Evolutionary conservation across 2,797 vertebrate species (phyloP).

Genomic region (Pangasius krempfi): DNA sequence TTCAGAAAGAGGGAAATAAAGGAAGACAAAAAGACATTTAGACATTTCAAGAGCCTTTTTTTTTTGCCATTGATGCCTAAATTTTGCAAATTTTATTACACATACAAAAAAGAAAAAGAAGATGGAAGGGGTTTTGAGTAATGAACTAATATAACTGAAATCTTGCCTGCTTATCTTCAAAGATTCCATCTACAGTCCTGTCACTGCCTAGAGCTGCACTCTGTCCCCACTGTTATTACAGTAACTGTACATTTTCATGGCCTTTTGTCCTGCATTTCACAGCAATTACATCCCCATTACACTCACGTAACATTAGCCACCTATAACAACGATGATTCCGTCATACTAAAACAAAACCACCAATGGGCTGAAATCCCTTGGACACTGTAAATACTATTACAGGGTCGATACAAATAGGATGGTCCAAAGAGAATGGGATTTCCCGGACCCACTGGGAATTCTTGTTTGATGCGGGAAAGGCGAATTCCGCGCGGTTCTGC

Average conservation of each 20-base stretch:
- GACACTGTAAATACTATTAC: conserved; percentile 77
- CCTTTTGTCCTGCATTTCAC: conserved; percentile 45
- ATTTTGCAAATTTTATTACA: conserved; percentile 26
- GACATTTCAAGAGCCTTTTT: background rate
- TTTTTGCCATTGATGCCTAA: too few relatives aligned
- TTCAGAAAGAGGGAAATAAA: background rate
- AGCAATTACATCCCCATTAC: conserved; percentile 53
- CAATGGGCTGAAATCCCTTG: conserved; percentile 72
- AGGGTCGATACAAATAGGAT: conserved; percentile 77
- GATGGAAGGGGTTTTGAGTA: background rate
- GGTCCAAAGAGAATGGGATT: conserved; percentile 67
- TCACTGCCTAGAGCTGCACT: conserved; percentile 35
- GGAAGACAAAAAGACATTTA: background rate
- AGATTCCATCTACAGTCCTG: conserved; percentile 14
- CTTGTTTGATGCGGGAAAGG: conserved; percentile 54
- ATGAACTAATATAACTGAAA: conserved; percentile 14
- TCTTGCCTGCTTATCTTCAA: conserved; percentile 4
- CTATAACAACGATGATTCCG: conserved; percentile 62
- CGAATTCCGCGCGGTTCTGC: conserved; percentile 40
- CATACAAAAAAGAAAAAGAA: background rate
- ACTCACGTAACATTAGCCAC: conserved; percentile 49
- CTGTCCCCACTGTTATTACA: conserved; percentile 45
- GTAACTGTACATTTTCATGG: conserved; percentile 42
- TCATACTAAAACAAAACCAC: conserved; percentile 68
- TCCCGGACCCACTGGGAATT: conserved; percentile 64